Conservation (phyloP, 2,113 vertebrate species). For the Syngnathus typhle region DNA sequence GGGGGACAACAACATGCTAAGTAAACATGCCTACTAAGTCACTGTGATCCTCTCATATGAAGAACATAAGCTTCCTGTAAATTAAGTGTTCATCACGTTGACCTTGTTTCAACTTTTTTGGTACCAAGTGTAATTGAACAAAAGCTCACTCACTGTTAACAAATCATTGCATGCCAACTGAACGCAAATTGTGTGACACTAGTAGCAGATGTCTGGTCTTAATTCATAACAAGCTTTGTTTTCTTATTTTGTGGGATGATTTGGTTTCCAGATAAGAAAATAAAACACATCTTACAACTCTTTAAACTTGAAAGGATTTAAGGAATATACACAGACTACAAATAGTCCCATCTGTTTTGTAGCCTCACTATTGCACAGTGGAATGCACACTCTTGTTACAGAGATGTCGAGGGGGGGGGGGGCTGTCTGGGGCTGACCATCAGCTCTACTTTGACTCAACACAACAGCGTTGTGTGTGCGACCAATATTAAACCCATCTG, state of each 20-base stretch:
- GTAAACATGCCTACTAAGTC: conserved; percentile 3
- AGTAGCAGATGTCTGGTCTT: not conserved
- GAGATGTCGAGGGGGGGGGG: conserved; percentile 25
- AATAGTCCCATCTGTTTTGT: conserved; percentile 36
- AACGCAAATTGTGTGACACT: no score
- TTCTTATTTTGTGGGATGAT: not conserved
- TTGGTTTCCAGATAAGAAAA: not conserved
- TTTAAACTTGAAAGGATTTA: conserved; percentile 14
- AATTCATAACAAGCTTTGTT: conserved; percentile 5
- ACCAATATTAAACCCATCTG: conserved; percentile 49
- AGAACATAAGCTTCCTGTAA: not conserved
- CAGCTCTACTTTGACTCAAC: conserved; percentile 38
- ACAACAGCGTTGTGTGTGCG: conserved; percentile 34
- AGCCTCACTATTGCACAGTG: conserved; percentile 25
- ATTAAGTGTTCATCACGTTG: not conserved
- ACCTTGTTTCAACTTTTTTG: not conserved
- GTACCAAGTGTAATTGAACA: not conserved
- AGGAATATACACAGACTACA: conserved; percentile 19
- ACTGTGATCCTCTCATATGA: conserved; percentile 5
- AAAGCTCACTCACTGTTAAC: no score
- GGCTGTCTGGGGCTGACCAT: conserved; percentile 41
- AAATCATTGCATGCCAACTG: not conserved
- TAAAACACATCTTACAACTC: not conserved
- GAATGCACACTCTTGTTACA: conserved; percentile 26
- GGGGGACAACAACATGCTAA: not conserved